A percentile compares a stretch with the other conserved stretches of the same genome.
These are phyloP conservation scores for Nothobranchius kuhntae DNA, from an alignment of 2,113 vertebrate genomes.

Conservation along the genomic window DNA sequence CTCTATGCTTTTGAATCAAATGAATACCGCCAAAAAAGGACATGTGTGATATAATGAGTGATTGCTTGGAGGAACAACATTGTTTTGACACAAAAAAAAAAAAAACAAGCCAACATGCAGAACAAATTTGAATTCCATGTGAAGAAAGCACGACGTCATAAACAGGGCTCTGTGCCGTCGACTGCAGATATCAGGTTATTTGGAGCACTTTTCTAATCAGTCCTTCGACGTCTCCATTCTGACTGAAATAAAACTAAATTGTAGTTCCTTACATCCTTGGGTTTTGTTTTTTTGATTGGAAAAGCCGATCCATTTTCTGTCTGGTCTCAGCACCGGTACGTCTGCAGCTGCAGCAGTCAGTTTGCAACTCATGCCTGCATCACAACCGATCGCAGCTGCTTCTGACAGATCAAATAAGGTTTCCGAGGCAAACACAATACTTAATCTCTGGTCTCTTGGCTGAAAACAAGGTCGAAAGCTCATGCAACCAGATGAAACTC, in stretches of 20 bases:
- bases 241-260: conserved; percentile 36
- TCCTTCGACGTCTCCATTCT: conserved; percentile 39
- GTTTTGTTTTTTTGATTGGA: conserved; percentile 48
- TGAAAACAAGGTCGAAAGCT: conserved; percentile 18
- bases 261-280: conserved; percentile 42
- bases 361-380: conserved; percentile 32
- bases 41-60: conserved; percentile 32
- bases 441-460: conserved; percentile 48
- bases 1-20: conserved; percentile 42
- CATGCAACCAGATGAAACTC: conserved; percentile 48
- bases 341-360: conserved; percentile 40
- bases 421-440: conserved; percentile 30
- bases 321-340: conserved; percentile 26
- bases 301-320: conserved; percentile 53
- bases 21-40: conserved; percentile 28
- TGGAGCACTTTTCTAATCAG: conserved; percentile 42
- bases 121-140: conserved; percentile 23
- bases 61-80: conserved; percentile 24
- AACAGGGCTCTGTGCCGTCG: conserved; percentile 27
- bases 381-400: conserved; percentile 48
- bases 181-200: conserved; percentile 19
- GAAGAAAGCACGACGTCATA: conserved; percentile 28
- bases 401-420: conserved; percentile 44
- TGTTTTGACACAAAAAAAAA: neutral
- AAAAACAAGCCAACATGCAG: conserved; percentile 7